phyloP scores from a whole-genome alignment of 2,797 vertebrate genomes.

The Onychomys torridus region DNA sequence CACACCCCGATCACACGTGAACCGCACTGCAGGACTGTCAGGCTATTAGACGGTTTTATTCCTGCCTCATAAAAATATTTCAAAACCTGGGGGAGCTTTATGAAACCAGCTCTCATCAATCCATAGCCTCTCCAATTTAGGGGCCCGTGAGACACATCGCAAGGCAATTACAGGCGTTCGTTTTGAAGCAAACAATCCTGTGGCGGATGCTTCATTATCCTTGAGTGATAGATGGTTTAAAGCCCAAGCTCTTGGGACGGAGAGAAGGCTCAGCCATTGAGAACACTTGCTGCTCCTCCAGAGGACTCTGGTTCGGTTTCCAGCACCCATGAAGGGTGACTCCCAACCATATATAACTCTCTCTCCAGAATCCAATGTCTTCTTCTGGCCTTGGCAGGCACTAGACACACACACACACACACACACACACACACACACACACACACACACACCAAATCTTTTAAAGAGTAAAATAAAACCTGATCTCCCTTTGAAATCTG shows the following conservation, averaged over 20 bases:
- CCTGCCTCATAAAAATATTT: conserved; percentile 72
- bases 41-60: conserved; percentile 73
- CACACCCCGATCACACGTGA: not conserved
- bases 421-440: not conserved
- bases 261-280: not conserved
- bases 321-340: not conserved
- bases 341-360: not conserved
- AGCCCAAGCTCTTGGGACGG: not conserved
- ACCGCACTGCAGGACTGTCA: conserved; percentile 38
- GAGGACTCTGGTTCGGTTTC: not conserved
- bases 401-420: not conserved
- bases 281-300: not conserved
- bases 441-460: not conserved
- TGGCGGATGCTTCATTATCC: conserved; percentile 23
- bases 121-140: conserved; percentile 61
- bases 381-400: not conserved
- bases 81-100: conserved; percentile 67
- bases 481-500: not conserved
- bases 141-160: conserved; percentile 36
- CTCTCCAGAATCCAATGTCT: not conserved
- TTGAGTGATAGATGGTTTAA: conserved; percentile 38
- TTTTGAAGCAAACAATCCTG: conserved; percentile 68
- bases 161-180: conserved; percentile 69
- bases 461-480: not conserved
- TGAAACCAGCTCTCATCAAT: conserved; percentile 67